phyloP scores from a whole-genome alignment of 2,113 vertebrate genomes.

The Toxotes chatareus region DNA sequence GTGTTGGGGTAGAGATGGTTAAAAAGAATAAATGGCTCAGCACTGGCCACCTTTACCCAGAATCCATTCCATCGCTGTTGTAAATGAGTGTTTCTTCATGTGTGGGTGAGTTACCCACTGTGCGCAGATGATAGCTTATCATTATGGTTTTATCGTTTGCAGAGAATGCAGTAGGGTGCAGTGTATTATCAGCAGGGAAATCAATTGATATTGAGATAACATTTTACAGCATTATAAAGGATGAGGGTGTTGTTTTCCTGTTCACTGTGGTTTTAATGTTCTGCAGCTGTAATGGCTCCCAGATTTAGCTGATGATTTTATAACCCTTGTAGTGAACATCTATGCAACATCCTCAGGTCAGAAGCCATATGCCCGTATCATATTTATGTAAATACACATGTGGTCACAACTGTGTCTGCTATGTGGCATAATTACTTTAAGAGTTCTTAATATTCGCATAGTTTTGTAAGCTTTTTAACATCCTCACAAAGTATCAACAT shows the following conservation, averaged over 20 bases:
- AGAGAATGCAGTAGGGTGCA: slow-evolving; percentile 54
- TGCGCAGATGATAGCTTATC: slow-evolving; percentile 71
- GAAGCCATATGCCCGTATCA: not conserved
- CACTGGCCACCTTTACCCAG: slow-evolving; percentile 47
- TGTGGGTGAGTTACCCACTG: slow-evolving; percentile 51
- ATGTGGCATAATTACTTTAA: slow-evolving; percentile 9
- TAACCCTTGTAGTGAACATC: slow-evolving; percentile 7
- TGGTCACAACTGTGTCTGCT: not conserved
- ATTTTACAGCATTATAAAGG: slow-evolving; percentile 46
- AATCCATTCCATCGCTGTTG: slow-evolving; percentile 34
- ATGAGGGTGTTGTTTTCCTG: slow-evolving; percentile 44
- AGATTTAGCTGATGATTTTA: slow-evolving; percentile 36
- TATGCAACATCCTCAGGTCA: not conserved
- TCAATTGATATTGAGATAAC: slow-evolving; percentile 60
- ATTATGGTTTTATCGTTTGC: slow-evolving; percentile 68
- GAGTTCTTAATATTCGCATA: not conserved
- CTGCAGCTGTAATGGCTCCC: slow-evolving; percentile 8
- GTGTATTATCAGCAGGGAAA: slow-evolving; percentile 69
- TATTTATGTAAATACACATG: not conserved
- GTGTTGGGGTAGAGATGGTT: not conserved
- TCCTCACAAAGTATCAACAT: not conserved
- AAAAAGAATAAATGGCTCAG: slow-evolving; percentile 14
- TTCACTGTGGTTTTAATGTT: slow-evolving; percentile 29
- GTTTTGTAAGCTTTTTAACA: not conserved
- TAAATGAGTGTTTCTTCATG: slow-evolving; percentile 58